These are phyloP conservation scores for Odiellus spinosus DNA, from an alignment of 2,888 invertebrate genomes.

Conservation along the genomic window DNA sequence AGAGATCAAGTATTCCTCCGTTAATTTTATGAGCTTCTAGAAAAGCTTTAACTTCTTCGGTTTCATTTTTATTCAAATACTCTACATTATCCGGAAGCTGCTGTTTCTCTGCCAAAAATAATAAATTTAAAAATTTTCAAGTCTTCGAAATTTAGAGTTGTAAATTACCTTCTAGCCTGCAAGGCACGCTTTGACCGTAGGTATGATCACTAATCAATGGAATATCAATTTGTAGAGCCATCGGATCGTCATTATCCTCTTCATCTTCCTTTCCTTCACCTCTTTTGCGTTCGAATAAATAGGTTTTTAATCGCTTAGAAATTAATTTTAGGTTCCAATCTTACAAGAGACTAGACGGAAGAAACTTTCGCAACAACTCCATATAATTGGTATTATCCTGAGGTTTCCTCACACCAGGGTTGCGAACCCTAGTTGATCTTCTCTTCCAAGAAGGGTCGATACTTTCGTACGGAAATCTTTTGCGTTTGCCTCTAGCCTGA, in stretches of 20 bases:
- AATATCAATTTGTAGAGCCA: conserved; percentile 7
- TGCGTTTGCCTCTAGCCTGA: conserved; percentile 15
- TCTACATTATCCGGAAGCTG: neutral
- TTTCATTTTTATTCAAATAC: conserved; percentile 8
- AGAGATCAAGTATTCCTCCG: conserved; percentile 24
- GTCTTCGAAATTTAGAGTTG: neutral
- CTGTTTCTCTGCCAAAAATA: neutral
- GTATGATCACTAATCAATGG: conserved; percentile 7
- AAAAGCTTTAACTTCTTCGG: conserved; percentile 18
- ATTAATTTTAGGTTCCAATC: neutral
- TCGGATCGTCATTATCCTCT: conserved; percentile 10
- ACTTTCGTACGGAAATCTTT: conserved; percentile 16
- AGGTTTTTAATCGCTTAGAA: neutral
- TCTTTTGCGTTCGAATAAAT: conserved; percentile 6
- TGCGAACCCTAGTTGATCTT: conserved; percentile 25
- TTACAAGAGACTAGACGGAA: conserved; percentile 25
- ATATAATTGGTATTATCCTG: conserved; percentile 29
- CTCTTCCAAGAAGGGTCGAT: conserved; percentile 22
- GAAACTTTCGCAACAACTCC: conserved; percentile 28
- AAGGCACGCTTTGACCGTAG: conserved; percentile 10
- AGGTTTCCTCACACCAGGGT: conserved; percentile 22
- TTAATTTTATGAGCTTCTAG: conserved; percentile 23
- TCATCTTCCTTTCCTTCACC: conserved; percentile 15
- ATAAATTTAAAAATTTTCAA: neutral
- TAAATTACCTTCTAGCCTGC: conserved; percentile 6